Base-by-base conservation (phyloP, 2,113 vertebrate species). In the Lathamus discolor region DNA sequence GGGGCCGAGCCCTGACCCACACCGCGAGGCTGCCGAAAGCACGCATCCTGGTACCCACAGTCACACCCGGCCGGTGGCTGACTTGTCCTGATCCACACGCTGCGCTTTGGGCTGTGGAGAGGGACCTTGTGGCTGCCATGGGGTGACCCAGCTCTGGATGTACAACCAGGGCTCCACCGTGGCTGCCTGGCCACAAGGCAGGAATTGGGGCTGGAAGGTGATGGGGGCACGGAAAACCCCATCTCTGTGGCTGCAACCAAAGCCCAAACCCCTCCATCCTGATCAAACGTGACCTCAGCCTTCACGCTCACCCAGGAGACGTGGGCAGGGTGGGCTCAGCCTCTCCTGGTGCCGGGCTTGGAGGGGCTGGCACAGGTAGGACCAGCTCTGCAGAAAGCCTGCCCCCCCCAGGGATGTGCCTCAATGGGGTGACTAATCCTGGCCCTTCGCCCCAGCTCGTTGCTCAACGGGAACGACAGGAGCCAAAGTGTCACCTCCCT, bases 401-500 rank as follows among this genome's bases (percentile, higher is more conserved):
- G 5, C 7, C 33, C 51, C 61, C 52, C 17, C 35, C 44, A n/a
- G 74, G 96, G 92, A 39, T 43, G 33, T 61, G 62, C 78, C 87
- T n/a, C 1, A 6, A 1, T 33, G 59, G 46, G 43, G 52, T 96
- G 96, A 96, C 72, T 94, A 86, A 97, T 35, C 49, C 94, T 86
- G 83, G 96, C 93, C 78, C 78, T 75, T 5, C 2, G 70, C 90
- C 95, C 78, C 7, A 1, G 43, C 35, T 4, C 8, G 9, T 97
- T 95, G 95, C 96, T 94, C 90, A 95, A 96, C 2, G 23, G 90
- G 52, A 92, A 85, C 0, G 33, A 90, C 88, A 69, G 93, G 17
- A 96, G 95, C 90, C 93, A 68, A 51, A 9, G 69, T 94, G 95
- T 95, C 96, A 70, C 96, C 91, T 96, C 95, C 85, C 93, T 66